Evolutionary conservation across 1,140 invertebrate species (phyloP).

Genomic region (Bacillus rossius): DNA sequence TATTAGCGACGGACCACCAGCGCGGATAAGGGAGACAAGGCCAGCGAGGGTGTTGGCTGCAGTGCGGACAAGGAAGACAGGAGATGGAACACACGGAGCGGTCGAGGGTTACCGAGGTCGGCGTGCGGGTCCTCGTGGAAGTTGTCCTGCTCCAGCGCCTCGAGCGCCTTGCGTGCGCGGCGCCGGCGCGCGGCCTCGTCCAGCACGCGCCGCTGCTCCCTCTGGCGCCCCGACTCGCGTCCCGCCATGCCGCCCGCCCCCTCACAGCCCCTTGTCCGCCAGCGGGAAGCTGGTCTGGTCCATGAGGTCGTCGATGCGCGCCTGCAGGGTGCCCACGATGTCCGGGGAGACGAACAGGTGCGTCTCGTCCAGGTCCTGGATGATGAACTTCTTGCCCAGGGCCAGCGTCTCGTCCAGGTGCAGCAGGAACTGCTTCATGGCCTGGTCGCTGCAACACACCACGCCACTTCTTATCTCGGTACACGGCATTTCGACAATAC

Average conservation of each 20-base stretch:
- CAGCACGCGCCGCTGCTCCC: constrained; percentile 75
- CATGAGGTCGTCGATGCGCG: constrained; percentile 93
- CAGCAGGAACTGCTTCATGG: constrained; percentile 98
- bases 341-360: constrained; percentile 94
- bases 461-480: neutral
- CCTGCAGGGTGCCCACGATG: constrained; percentile 83
- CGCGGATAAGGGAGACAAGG: no score
- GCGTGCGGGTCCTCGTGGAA: constrained; percentile 98
- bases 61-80: no score
- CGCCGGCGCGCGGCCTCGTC: constrained; percentile 84
- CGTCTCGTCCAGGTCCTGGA: constrained; percentile 93
- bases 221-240: constrained; percentile 67
- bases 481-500: neutral
- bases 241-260: constrained; percentile 51
- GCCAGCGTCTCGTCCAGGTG: constrained; percentile 94
- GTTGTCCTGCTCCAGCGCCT: constrained; percentile 95
- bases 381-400: constrained; percentile 91
- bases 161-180: constrained; percentile 82
- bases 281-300: constrained; percentile 89
- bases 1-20: no score
- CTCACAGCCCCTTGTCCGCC: constrained; percentile 70
- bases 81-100: no score
- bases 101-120: constrained; percentile 77
- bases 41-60: no score
- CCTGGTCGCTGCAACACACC: constrained; percentile 77